Conservation (phyloP, 2,113 vertebrate genomes). For the Mobula birostris region DNA sequence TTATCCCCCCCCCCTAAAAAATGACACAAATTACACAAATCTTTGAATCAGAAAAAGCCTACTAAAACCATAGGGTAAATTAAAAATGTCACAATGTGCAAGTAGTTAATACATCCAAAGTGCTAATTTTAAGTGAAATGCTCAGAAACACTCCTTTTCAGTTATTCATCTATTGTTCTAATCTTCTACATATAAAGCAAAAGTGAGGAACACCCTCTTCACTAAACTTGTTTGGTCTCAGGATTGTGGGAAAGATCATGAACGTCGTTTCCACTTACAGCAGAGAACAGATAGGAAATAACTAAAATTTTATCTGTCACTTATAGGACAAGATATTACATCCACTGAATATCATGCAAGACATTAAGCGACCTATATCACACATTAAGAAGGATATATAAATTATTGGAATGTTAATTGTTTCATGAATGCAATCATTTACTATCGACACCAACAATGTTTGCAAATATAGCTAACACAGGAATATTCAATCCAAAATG, state of each 20-base stretch:
- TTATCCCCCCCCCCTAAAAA: too few species aligned
- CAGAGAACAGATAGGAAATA: neutral
- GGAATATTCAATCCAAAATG: neutral
- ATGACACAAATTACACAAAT: too few species aligned
- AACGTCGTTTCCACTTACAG: neutral
- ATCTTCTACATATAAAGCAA: too few species aligned
- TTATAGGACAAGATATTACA: neutral
- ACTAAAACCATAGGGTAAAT: too few species aligned
- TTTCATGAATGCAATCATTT: neutral
- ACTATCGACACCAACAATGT: neutral
- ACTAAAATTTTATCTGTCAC: neutral
- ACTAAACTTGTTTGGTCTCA: neutral
- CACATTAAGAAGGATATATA: neutral
- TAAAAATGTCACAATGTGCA: neutral
- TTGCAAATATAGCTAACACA: neutral
- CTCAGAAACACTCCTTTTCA: neutral
- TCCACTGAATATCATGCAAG: neutral
- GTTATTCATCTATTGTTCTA: neutral
- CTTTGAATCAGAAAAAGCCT: neutral
- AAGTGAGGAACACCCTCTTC: neutral
- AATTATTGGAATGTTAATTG: neutral
- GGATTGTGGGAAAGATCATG: neutral
- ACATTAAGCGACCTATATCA: neutral
- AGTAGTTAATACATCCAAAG: too few species aligned
- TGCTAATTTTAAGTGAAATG: constrained; percentile 17